Base-by-base conservation (phyloP, 2,888 invertebrate genomes). In the Thelaira solivaga region DNA sequence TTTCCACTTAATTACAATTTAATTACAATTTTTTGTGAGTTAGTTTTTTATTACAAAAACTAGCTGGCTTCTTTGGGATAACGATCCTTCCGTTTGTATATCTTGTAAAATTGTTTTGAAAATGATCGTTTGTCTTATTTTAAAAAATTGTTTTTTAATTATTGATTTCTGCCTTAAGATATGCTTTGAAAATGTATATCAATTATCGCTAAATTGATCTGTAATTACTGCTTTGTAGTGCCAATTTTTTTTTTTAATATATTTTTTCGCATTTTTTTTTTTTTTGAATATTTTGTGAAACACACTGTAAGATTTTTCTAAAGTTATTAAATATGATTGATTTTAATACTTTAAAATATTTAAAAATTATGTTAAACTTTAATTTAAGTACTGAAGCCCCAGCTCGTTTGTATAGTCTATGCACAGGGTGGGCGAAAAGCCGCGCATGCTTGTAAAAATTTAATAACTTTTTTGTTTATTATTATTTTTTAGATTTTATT, bases 161-260 rank as follows among this genome's bases (percentile, higher is more conserved):
- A 51, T 47, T 49, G 57, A 65, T 65, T 34, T 43, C 39, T 41
- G 78, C 78, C 78, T 29, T 55, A 78, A 75, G 59, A 65, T 78
- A 78, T 69, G 69, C 78, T 65, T 45, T 29, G 16, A 53, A 62
- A 62, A 41, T 45, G 45, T 20, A 51, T 45, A 20, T 36, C 13
- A 36, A 59, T 62, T 69, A 76, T 74, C 51, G 16, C 18, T 43
- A 29, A 53, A 53, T 39, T 75, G 61, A 75, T 68, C 74, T 53
- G 22, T 36, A 26, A 20, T 53, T 45, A 8, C 2, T 36, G 4
- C 36, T 47, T 43, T 16, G 45, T 36, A 67, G 20, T 74, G 74
- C 74, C 74, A 74, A 20, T 53, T 51, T n/a, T 6, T 18, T 29
- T 18, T 1, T 51, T 10, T 16, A 8, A 10, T n/a, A 10, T 13